Evolutionary conservation across 2,888 invertebrate species (phyloP), one percentile per base, ranked within the genome.

Genomic region (Caenorhabditis doughertyi): DNA sequence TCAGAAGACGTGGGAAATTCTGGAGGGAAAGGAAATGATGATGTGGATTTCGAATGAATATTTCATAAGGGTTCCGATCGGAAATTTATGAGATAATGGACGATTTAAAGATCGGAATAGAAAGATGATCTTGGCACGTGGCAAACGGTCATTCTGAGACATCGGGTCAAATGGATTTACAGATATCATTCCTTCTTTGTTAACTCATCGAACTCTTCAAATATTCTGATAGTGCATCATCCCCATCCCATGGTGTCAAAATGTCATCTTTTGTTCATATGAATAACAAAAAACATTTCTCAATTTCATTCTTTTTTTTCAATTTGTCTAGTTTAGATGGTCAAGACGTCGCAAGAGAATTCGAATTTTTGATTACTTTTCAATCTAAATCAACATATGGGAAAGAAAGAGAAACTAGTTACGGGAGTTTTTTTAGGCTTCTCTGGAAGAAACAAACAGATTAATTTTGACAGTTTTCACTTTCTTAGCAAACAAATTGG

Each of bases 281-380:
- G 39, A 58, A 58, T 39, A 58, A 58, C 58, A 39, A 58, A 58
- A 58, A 58, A 58, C 58, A 58, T 13, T 39, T 4, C 39, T 2
- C 11, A 9, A n/a, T n/a, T n/a, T n/a, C n/a, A n/a, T n/a, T n/a
- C 11, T 23, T 21, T 3, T 25, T 51, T 55, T n/a, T 11, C n/a
- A 32, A 55, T 27, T 53, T 16, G 16, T 25, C 29, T 32, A 55
- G 55, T 55, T 55, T 55, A 49, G 2, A 51, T 44, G 44, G 44
- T 44, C 44, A 44, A 39, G 39, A 39, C 27, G n/a, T 16, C 29
- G 29, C n/a, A 23, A 55, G 29, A 55, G 5, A 23, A n/a, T n/a
- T n/a, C n/a, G 32, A 25, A 39, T 39, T 39, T 58, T 58, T 39
- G 58, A 58, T 58, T 58, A 58, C 58, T 58, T 58, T 58, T 21